phyloP scores from a whole-genome alignment of 2,888 invertebrate genomes.

The Eupithecia tripunctaria region DNA sequence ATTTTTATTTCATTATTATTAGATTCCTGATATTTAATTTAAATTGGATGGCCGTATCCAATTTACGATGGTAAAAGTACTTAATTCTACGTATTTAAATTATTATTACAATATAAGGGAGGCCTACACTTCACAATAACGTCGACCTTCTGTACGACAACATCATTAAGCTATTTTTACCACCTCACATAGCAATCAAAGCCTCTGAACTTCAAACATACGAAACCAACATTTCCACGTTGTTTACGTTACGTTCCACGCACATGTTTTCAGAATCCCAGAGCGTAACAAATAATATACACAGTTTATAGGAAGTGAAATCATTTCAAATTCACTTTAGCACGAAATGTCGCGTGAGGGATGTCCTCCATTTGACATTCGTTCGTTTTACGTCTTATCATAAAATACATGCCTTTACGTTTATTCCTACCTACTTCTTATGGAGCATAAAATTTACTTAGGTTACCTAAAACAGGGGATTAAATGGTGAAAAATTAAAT shows the following conservation, averaged over 20 bases:
- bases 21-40: too few relatives aligned
- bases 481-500: not conserved
- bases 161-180: not conserved
- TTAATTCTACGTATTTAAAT: too few relatives aligned
- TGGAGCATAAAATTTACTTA: not conserved
- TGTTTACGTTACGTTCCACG: not conserved
- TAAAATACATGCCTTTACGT: not conserved
- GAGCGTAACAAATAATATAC: not conserved
- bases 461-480: not conserved
- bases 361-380: conserved; percentile 31
- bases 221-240: not conserved
- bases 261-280: not conserved
- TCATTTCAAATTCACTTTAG: conserved; percentile 20
- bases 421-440: not conserved
- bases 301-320: conserved; percentile 24
- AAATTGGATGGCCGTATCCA: too few relatives aligned
- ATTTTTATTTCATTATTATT: too few relatives aligned
- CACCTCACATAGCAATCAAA: not conserved
- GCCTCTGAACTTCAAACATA: not conserved
- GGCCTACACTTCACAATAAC: too few relatives aligned
- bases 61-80: too few relatives aligned
- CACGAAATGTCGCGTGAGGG: conserved; percentile 27
- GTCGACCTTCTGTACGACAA: not conserved
- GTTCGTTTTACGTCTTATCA: conserved; percentile 1
- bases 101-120: too few relatives aligned